Conservation (phyloP, 1,140 invertebrate genomes). For the Globodera rostochiensis region DNA sequence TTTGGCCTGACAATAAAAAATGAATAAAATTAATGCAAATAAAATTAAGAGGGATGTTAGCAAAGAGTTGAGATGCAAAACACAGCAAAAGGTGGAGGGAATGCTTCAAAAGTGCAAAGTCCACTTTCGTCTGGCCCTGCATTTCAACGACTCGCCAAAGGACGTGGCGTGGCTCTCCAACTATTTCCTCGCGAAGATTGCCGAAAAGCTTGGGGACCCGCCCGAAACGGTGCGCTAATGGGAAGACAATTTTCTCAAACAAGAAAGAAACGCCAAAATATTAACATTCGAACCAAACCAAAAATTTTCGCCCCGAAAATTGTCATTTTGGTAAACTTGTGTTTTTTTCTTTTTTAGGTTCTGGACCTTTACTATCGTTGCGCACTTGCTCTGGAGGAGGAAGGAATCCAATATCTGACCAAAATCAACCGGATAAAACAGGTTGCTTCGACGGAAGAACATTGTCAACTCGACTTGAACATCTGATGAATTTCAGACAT, state of each 20-base stretch:
- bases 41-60: conserved; percentile 20
- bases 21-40: not conserved
- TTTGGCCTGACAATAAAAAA: conserved; percentile 9
- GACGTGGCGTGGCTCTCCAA: conserved; percentile 43
- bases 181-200: conserved; percentile 47
- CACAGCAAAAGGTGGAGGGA: conserved; percentile 20
- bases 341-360: conserved; percentile 2
- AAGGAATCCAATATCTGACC: conserved; percentile 40
- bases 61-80: conserved; percentile 17
- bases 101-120: conserved; percentile 32
- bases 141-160: conserved; percentile 37
- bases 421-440: conserved; percentile 48
- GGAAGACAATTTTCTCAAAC: not conserved
- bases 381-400: conserved; percentile 40
- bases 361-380: conserved; percentile 39
- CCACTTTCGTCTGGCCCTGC: conserved; percentile 33
- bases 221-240: conserved; percentile 34
- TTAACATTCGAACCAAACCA: too few relatives aligned
- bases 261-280: too few relatives aligned
- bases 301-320: not conserved
- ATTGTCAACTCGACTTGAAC: not conserved
- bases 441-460: conserved; percentile 14
- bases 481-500: conserved; percentile 8
- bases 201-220: conserved; percentile 46
- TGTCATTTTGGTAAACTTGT: not conserved